Conservation (phyloP, 2,888 invertebrate species). For the Heliconius aoede region DNA sequence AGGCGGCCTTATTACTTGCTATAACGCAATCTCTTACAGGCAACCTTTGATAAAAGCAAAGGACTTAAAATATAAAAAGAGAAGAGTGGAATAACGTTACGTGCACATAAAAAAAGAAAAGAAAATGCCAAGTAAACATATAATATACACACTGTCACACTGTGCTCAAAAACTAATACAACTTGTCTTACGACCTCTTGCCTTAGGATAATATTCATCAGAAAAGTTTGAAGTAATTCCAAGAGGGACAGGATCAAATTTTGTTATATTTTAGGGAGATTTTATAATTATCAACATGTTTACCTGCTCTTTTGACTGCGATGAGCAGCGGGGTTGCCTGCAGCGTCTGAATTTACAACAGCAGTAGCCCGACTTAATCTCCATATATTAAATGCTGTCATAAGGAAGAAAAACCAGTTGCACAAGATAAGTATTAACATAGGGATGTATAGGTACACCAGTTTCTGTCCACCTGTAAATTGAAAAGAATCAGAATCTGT, state of each 20-base stretch:
- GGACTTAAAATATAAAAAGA: no score
- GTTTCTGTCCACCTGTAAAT: constrained; percentile 62
- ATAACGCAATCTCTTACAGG: no score
- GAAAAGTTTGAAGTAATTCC: background rate
- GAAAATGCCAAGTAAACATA: no score
- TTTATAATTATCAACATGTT: background rate
- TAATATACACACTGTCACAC: no score
- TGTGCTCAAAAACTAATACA: background rate
- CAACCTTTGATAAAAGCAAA: no score
- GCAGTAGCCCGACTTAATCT: constrained; percentile 62
- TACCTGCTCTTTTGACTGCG: constrained; percentile 65
- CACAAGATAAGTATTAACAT: constrained; percentile 69
- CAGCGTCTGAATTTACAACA: constrained; percentile 53
- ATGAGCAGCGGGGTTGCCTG: constrained; percentile 68
- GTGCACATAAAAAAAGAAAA: no score
- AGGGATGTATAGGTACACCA: constrained; percentile 69
- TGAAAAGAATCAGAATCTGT: no score
- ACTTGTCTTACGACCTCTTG: background rate
- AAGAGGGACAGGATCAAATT: background rate
- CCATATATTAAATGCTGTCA: constrained; percentile 77
- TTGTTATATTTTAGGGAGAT: background rate
- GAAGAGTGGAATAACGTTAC: no score
- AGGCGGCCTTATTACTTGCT: no score
- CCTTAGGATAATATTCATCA: background rate
- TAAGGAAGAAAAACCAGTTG: constrained; percentile 72